Conservation (phyloP, 2,797 vertebrate species). For the Lithobates sylvaticus region DNA sequence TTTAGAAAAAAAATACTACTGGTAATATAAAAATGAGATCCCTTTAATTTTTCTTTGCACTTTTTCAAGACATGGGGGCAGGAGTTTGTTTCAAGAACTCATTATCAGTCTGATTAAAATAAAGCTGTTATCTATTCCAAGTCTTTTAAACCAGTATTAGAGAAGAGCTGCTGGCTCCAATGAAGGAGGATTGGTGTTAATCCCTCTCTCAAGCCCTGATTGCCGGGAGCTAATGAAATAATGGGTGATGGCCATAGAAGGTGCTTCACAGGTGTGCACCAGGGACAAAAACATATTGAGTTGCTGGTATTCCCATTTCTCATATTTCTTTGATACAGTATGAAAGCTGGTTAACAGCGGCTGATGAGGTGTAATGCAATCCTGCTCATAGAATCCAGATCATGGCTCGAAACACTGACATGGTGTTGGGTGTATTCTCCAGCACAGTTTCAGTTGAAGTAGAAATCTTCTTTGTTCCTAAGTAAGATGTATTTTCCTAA, state of each 20-base stretch:
- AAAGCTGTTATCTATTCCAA: slow-evolving; percentile 24
- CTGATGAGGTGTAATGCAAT: slow-evolving; percentile 62
- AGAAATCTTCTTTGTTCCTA: not conserved
- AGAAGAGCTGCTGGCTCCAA: slow-evolving; percentile 71
- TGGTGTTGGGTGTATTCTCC: not conserved
- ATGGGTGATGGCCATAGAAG: slow-evolving; percentile 59
- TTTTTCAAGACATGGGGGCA: not conserved
- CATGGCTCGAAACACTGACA: not conserved
- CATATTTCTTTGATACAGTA: slow-evolving; percentile 63
- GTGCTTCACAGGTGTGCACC: slow-evolving; percentile 66
- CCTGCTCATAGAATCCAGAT: slow-evolving; percentile 49
- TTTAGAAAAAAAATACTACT: too few species aligned
- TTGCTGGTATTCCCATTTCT: slow-evolving; percentile 62
- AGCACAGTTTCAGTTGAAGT: not conserved
- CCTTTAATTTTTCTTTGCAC: too few species aligned
- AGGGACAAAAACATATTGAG: slow-evolving; percentile 65
- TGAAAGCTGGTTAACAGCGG: slow-evolving; percentile 59
- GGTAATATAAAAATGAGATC: too few species aligned
- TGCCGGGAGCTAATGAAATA: slow-evolving; percentile 50
- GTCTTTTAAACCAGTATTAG: slow-evolving; percentile 62
- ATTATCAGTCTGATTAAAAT: slow-evolving; percentile 26
- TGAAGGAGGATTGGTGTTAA: slow-evolving; percentile 67
- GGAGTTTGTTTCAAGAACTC: not conserved
- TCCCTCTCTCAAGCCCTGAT: slow-evolving; percentile 62
- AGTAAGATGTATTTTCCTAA: too few species aligned